Evolutionary conservation across 2,888 invertebrate genomes (phyloP).

Genomic region (Xiphydria camelus): DNA sequence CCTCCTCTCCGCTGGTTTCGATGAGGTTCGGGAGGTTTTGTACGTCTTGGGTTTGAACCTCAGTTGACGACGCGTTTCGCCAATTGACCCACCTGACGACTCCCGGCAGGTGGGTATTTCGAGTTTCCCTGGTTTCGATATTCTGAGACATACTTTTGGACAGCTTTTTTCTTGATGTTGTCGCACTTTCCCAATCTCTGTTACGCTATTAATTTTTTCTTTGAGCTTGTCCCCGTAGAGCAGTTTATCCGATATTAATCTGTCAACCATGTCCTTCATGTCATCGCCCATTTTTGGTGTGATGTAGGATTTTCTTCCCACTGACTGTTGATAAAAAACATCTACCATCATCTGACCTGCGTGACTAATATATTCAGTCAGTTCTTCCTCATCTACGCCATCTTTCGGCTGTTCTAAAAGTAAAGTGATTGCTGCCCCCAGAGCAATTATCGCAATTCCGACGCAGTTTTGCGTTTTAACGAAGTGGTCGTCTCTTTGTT

Average conservation of each 20-base stretch:
- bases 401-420: too few species aligned
- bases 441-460: too few species aligned
- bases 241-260: slow-evolving; percentile 16
- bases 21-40: not conserved
- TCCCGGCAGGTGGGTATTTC: slow-evolving; percentile 15
- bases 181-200: slow-evolving; percentile 22
- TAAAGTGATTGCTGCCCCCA: too few species aligned
- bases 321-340: too few species aligned
- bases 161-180: slow-evolving; percentile 16
- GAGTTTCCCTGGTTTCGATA: slow-evolving; percentile 18
- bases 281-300: too few species aligned
- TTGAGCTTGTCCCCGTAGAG: slow-evolving; percentile 20
- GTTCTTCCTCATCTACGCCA: too few species aligned
- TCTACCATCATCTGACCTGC: too few species aligned
- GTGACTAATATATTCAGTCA: too few species aligned
- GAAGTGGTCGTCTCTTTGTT: too few species aligned
- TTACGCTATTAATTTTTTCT: slow-evolving; percentile 22
- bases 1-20: slow-evolving; percentile 3
- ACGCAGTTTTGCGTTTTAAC: too few species aligned
- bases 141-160: slow-evolving; percentile 4
- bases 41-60: slow-evolving; percentile 11
- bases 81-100: slow-evolving; percentile 5
- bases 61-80: slow-evolving; percentile 6
- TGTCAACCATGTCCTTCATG: too few species aligned
- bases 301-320: too few species aligned